phyloP scores from a whole-genome alignment of 2,888 invertebrate genomes.

The Galerucella calmariensis region DNA sequence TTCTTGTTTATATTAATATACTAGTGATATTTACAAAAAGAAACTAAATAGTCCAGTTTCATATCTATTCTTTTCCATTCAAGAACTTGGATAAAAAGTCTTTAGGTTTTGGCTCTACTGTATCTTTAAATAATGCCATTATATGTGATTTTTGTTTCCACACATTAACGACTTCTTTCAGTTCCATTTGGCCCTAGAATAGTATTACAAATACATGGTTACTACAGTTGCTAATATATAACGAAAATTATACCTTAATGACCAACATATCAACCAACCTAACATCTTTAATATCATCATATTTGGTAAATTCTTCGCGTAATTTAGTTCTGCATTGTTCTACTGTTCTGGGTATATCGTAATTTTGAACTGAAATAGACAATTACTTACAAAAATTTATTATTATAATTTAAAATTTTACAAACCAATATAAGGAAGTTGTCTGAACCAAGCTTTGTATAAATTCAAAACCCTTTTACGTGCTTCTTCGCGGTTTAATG shows the following conservation, averaged over 20 bases:
- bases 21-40: conserved; percentile 18
- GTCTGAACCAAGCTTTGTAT: conserved; percentile 95
- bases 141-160: conserved; percentile 93
- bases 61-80: conserved; percentile 72
- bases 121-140: conserved; percentile 89
- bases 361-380: conserved; percentile 77
- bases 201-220: conserved; percentile 11
- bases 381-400: conserved; percentile 11
- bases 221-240: not conserved
- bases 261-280: conserved; percentile 92
- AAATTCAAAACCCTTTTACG: conserved; percentile 84
- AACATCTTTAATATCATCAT: conserved; percentile 82
- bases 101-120: conserved; percentile 84
- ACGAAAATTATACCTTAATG: conserved; percentile 75
- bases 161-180: conserved; percentile 84
- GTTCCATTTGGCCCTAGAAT: conserved; percentile 92
- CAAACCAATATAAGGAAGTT: conserved; percentile 84
- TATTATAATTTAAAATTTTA: conserved; percentile 64
- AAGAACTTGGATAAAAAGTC: conserved; percentile 95
- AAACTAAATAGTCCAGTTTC: conserved; percentile 10
- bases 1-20: not conserved
- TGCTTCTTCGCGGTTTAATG: conserved; percentile 81
- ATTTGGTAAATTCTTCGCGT: conserved; percentile 80
- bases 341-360: conserved; percentile 82
- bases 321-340: conserved; percentile 78